phyloP scores from a whole-genome alignment of 2,797 vertebrate genomes.

The Yasuhikotakia modesta region DNA sequence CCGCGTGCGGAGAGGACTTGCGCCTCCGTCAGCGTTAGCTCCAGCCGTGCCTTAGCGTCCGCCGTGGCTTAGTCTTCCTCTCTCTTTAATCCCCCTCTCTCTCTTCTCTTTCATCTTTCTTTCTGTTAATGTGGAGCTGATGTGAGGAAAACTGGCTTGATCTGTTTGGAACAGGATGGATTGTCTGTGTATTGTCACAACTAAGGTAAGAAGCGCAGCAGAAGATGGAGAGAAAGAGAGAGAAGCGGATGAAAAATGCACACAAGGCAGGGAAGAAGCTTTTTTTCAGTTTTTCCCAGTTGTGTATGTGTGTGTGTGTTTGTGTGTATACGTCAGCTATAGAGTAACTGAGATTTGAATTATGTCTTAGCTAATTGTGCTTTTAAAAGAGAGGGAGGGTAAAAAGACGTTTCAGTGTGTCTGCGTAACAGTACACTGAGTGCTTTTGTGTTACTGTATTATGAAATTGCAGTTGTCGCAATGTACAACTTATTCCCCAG shows the following conservation, averaged over 20 bases:
- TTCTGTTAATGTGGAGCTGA: conserved; percentile 77
- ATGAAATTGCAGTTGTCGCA: background rate
- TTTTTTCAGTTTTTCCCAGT: conserved; percentile 6
- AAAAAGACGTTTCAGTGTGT: background rate
- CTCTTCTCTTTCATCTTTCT: conserved; percentile 72
- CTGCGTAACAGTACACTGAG: background rate
- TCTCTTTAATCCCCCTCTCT: conserved; percentile 56
- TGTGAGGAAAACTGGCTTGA: conserved; percentile 80
- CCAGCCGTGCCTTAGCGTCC: conserved; percentile 73
- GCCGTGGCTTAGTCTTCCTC: conserved; percentile 50
- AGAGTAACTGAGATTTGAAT: background rate
- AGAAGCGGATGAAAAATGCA: conserved; percentile 43
- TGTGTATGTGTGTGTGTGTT: background rate
- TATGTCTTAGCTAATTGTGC: background rate
- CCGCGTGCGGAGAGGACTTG: background rate
- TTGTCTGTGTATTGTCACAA: conserved; percentile 98
- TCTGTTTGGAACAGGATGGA: conserved; percentile 86
- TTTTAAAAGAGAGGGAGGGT: background rate
- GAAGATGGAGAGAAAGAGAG: conserved; percentile 41
- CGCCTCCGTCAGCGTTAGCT: conserved; percentile 82
- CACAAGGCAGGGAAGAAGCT: conserved; percentile 53
- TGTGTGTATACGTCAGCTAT: background rate
- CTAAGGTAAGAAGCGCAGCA: conserved; percentile 88
- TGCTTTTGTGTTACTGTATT: background rate
- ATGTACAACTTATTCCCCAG: background rate